phyloP scores from a whole-genome alignment of 2,797 vertebrate species.

The Micromesistius poutassou region DNA sequence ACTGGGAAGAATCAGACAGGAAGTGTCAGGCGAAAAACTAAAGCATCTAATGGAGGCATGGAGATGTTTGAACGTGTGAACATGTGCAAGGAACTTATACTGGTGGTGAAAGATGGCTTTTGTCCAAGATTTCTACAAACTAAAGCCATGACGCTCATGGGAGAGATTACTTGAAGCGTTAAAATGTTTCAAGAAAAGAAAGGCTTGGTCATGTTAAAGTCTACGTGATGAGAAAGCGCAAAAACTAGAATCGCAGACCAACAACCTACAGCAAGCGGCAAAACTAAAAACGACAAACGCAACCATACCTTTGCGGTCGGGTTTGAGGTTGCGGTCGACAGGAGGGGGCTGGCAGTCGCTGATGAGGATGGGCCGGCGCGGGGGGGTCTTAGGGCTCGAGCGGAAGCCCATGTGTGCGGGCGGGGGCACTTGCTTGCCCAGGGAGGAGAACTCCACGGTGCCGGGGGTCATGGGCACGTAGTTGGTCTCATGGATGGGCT shows the following conservation, averaged over 20 bases:
- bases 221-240: background rate
- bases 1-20: background rate
- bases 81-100: background rate
- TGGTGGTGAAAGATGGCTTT: background rate
- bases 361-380: constrained; percentile 83
- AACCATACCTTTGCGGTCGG: constrained; percentile 93
- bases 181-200: background rate
- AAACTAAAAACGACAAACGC: constrained; percentile 19
- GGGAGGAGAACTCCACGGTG: constrained; percentile 91
- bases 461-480: constrained; percentile 98
- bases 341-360: constrained; percentile 93
- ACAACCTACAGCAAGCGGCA: background rate
- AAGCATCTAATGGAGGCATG: background rate
- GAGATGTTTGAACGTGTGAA: background rate
- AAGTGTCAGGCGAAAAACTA: background rate
- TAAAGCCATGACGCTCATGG: no score
- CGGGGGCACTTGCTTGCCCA: constrained; percentile 97
- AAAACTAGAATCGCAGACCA: background rate
- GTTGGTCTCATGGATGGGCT: constrained; percentile 91
- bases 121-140: background rate
- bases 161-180: background rate
- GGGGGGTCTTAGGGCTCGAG: constrained; percentile 95
- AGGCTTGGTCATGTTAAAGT: no score
- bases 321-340: constrained; percentile 97
- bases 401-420: constrained; percentile 98